phyloP scores from a whole-genome alignment of 2,797 vertebrate species.

The Brachymystax lenok region DNA sequence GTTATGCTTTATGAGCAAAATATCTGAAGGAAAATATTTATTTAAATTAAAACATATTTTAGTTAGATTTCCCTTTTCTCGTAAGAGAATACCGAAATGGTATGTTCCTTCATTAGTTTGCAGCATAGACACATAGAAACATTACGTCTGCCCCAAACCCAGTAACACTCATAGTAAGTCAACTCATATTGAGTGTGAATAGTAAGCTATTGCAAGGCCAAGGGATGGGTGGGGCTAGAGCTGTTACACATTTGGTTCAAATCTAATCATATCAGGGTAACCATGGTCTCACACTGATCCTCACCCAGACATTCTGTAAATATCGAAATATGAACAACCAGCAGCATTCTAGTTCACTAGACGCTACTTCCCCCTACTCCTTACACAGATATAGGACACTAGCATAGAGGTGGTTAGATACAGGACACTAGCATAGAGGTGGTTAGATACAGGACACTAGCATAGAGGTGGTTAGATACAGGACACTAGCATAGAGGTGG shows the following conservation, averaged over 20 bases:
- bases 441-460: too few relatives aligned
- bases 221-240: not conserved
- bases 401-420: not conserved
- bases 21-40: not conserved
- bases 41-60: not conserved
- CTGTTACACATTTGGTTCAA: not conserved
- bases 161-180: conserved; percentile 8
- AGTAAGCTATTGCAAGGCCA: not conserved
- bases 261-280: not conserved
- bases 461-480: too few relatives aligned
- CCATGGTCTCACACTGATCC: not conserved
- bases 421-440: too few relatives aligned
- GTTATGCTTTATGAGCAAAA: conserved; percentile 31
- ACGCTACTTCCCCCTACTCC: not conserved
- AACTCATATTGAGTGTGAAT: conserved; percentile 29
- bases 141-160: not conserved
- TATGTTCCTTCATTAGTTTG: not conserved
- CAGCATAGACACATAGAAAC: not conserved
- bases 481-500: too few relatives aligned
- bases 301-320: not conserved
- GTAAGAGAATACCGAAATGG: not conserved
- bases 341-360: not conserved
- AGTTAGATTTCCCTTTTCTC: conserved; percentile 2
- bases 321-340: not conserved
- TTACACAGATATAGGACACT: not conserved